Evolutionary conservation across 2,888 invertebrate genomes (phyloP).

Genomic region (Pasiphila rectangulata): DNA sequence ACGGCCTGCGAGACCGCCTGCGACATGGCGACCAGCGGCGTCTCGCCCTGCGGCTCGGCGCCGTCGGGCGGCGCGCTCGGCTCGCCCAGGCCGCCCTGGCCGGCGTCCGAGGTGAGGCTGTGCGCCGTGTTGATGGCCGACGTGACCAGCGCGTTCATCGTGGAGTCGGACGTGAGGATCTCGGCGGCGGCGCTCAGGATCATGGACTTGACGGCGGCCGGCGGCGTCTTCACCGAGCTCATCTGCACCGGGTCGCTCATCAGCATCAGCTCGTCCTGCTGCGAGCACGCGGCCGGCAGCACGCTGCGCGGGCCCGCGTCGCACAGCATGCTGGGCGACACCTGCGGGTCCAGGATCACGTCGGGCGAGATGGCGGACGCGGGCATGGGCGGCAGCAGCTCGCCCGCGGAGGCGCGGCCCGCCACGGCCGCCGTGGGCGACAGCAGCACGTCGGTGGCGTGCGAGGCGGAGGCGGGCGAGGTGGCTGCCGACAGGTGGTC

Average conservation of each 20-base stretch:
- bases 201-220: constrained; percentile 87
- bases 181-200: constrained; percentile 87
- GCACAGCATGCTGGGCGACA: constrained; percentile 82
- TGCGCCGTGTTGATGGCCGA: constrained; percentile 77
- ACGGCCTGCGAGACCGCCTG: constrained; percentile 77
- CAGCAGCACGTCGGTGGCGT: constrained; percentile 63
- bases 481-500: constrained; percentile 62
- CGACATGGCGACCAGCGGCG: constrained; percentile 71
- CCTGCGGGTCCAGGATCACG: constrained; percentile 81
- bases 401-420: constrained; percentile 55
- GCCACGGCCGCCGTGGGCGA: constrained; percentile 58
- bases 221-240: constrained; percentile 76
- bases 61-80: constrained; percentile 49
- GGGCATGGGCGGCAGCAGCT: constrained; percentile 51
- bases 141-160: constrained; percentile 80
- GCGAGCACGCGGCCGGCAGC: constrained; percentile 38
- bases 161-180: constrained; percentile 83
- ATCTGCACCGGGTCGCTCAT: constrained; percentile 61
- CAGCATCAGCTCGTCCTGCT: constrained; percentile 64
- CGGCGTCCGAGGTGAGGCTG: constrained; percentile 62
- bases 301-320: constrained; percentile 48
- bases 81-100: constrained; percentile 36
- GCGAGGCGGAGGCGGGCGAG: constrained; percentile 55
- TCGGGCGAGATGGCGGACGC: constrained; percentile 74
- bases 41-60: constrained; percentile 62